Evolutionary conservation across 2,888 invertebrate genomes (phyloP), one percentile per base, ranked within the genome.

Genomic region (Diadromus collaris): DNA sequence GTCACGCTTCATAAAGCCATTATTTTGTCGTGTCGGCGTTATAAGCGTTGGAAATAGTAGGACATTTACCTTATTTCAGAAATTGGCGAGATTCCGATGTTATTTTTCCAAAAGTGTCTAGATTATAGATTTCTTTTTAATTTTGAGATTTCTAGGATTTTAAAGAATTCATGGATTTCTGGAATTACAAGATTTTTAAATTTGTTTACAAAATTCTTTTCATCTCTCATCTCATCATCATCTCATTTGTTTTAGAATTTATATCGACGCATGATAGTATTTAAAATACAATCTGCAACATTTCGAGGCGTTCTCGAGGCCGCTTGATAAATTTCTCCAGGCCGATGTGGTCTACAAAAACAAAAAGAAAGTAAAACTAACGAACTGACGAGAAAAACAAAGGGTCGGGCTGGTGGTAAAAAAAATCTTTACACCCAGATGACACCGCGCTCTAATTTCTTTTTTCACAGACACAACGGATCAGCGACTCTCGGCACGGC

Each of bases 361-460:
- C 19, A 56, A 56, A 68, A 56, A 29, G 6, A 56, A 51, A 51
- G 21, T 21, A 21, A 51, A 51, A 51, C 51, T 56, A 56, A 16
- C 27, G 51, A 41, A 58, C 13, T 29, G 56, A 44, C 58, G 29
- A 58, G 7, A 70, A 34, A 60, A 60, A 70, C 21, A 41, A 46
- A 46, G 34, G 46, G 24, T n/a, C 60, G 24, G 29, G 46, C 46
- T 46, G 27, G 46, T n/a, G 60, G 38, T 24, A 34, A 60, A 58
- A 69, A 70, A 29, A 56, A 27, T 29, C 46, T 70, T 70, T 70
- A 58, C 58, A 70, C 60, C 58, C 58, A 69, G 58, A 69, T 69
- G 69, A 69, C 69, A 69, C 58, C 44, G 21, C 69, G 69, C 32
- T 69, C 69, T 46, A 58, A 69, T 69, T 69, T 58, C 44, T 69